Conservation (phyloP, 2,888 invertebrate species). For the Criorhina ranunculi region DNA sequence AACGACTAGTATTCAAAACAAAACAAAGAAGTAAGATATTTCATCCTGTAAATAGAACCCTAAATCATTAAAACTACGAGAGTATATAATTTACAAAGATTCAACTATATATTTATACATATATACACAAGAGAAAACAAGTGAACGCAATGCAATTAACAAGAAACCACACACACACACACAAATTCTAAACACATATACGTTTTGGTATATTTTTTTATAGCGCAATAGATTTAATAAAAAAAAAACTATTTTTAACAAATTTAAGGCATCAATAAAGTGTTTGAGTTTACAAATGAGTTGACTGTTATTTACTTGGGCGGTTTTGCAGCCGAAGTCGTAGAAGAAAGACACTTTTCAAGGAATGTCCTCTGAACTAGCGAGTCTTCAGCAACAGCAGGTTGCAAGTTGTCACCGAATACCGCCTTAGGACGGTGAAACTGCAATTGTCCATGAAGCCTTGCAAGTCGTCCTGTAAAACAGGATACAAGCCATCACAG, state of each 20-base stretch:
- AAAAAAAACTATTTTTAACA: conserved; percentile 67
- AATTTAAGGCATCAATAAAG: conserved; percentile 64
- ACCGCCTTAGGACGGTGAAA: too few species aligned
- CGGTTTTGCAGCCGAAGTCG: too few species aligned
- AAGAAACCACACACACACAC: conserved; percentile 41
- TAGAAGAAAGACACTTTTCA: too few species aligned
- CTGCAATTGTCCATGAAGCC: too few species aligned
- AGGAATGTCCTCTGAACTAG: too few species aligned
- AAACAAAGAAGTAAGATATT: conserved; percentile 74
- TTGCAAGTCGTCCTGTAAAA: too few species aligned
- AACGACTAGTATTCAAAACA: conserved; percentile 72
- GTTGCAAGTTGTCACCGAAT: too few species aligned
- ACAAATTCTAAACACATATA: conserved; percentile 68
- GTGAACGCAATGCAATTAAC: conserved; percentile 65
- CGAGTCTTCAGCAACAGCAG: too few species aligned
- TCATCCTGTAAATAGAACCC: conserved; percentile 67
- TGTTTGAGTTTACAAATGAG: conserved; percentile 59
- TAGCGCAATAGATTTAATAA: conserved; percentile 65
- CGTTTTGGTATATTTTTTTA: conserved; percentile 76
- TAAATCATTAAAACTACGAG: conserved; percentile 36
- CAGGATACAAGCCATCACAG: too few species aligned
- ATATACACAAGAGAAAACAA: conserved; percentile 27
- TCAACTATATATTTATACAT: conserved; percentile 69
- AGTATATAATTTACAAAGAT: conserved; percentile 64
- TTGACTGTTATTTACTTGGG: not conserved